Conservation (phyloP, 2,888 invertebrate species). For the Drosophila koepferae region DNA sequence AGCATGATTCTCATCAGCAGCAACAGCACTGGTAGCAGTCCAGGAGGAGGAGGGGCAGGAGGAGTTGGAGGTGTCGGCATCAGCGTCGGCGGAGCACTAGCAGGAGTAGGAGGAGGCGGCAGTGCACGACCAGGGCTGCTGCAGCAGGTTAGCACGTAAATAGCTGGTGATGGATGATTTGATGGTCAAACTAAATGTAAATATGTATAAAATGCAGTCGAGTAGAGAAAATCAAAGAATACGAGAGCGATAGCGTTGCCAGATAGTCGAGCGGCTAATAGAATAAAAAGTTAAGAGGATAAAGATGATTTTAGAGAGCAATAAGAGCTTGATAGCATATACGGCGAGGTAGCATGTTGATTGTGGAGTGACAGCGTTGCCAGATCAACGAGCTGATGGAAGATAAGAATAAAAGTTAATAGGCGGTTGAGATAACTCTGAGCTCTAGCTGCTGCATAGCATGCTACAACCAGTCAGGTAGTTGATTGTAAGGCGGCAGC, state of each 20-base stretch:
- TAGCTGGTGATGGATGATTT: conserved; percentile 7
- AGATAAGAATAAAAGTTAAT: too few relatives aligned
- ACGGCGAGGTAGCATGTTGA: too few relatives aligned
- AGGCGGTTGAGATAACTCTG: too few relatives aligned
- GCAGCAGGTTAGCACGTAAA: conserved; percentile 79
- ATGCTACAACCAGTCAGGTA: too few relatives aligned
- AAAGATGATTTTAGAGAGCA: not conserved
- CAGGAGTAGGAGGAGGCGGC: conserved; percentile 19
- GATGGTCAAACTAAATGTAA: conserved; percentile 43
- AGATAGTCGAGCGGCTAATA: not conserved
- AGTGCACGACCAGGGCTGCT: conserved; percentile 61
- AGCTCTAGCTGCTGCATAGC: too few relatives aligned
- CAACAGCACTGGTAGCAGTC: conserved; percentile 25
- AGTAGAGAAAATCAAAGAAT: not conserved
- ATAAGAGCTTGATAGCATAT: not conserved
- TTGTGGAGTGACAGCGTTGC: too few relatives aligned
- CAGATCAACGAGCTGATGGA: not conserved
- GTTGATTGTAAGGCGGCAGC: too few relatives aligned
- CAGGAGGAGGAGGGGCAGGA: conserved; percentile 11
- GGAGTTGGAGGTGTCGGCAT: conserved; percentile 1
- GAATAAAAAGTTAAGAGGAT: too few relatives aligned
- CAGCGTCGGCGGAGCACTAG: conserved; percentile 3
- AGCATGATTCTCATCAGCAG: conserved; percentile 83
- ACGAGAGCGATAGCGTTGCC: conserved; percentile 1
- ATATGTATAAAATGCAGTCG: conserved; percentile 47